Evolutionary conservation across 2,888 invertebrate species (phyloP).

Genomic region (Bombylius discolor): DNA sequence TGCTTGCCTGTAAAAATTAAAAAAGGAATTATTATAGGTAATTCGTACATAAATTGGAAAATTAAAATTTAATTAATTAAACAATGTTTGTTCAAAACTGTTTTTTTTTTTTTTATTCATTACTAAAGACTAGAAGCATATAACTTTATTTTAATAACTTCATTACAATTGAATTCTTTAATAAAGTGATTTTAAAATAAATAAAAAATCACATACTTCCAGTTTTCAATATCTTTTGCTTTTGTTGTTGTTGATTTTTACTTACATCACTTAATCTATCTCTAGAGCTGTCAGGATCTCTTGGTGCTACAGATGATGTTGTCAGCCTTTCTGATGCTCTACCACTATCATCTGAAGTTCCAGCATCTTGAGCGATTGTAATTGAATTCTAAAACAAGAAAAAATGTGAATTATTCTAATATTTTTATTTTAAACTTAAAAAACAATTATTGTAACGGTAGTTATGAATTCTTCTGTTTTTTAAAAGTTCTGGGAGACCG

Average conservation of each 20-base stretch:
- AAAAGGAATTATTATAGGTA: too few relatives aligned
- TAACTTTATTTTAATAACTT: too few relatives aligned
- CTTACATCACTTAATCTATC: constrained; percentile 77
- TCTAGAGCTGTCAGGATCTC: constrained; percentile 67
- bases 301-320: constrained; percentile 59
- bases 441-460: not conserved
- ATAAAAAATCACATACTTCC: not conserved
- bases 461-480: too few relatives aligned
- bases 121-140: too few relatives aligned
- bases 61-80: too few relatives aligned
- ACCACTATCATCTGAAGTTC: constrained; percentile 74
- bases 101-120: too few relatives aligned
- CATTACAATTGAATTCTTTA: too few relatives aligned
- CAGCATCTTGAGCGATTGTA: constrained; percentile 62
- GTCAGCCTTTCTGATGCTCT: constrained; percentile 69
- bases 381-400: constrained; percentile 48
- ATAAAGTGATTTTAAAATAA: not conserved
- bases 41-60: too few relatives aligned
- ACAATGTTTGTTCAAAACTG: too few relatives aligned
- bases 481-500: too few relatives aligned
- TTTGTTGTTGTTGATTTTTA: constrained; percentile 18
- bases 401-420: too few relatives aligned
- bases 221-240: not conserved
- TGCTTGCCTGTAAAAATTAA: constrained; percentile 55
- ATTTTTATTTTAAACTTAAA: not conserved